A percentile compares a stretch with the other conserved stretches of the same genome.
Evolutionary conservation across 2,113 vertebrate genomes (phyloP).

Genomic region (Heterochromis multidens): DNA sequence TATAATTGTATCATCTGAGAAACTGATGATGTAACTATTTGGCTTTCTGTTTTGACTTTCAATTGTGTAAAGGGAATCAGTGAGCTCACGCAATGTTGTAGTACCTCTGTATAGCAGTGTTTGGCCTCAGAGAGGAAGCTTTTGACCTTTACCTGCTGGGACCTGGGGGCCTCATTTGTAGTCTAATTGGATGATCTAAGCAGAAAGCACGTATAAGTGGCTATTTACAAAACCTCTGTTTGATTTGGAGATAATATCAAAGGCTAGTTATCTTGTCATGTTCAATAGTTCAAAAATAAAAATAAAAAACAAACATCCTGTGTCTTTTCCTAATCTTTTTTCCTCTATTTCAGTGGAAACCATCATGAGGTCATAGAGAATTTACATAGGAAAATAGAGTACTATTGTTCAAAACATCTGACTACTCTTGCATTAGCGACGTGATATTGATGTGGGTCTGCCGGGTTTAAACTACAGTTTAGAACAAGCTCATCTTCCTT

Average conservation of each 20-base stretch:
- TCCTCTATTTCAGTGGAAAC: neutral
- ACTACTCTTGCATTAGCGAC: neutral
- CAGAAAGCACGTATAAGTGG: accelerated
- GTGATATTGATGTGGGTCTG: neutral
- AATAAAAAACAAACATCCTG: neutral
- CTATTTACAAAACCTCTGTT: neutral
- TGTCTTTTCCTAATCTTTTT: neutral
- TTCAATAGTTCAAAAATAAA: neutral
- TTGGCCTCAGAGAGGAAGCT: neutral
- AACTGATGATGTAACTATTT: neutral
- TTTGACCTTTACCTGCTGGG: neutral
- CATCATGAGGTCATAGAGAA: neutral
- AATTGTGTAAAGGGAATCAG: neutral
- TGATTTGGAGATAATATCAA: neutral
- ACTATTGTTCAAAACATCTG: neutral
- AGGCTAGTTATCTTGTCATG: neutral
- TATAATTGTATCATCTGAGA: neutral
- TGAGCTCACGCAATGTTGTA: neutral
- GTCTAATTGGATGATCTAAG: neutral
- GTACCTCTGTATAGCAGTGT: accelerated
- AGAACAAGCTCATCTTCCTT: neutral
- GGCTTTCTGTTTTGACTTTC: neutral
- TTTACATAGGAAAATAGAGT: neutral
- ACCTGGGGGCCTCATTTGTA: neutral
- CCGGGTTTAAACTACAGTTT: neutral